Conservation (phyloP, 2,113 vertebrate species). For the Hydrochoerus hydrochaeris region DNA sequence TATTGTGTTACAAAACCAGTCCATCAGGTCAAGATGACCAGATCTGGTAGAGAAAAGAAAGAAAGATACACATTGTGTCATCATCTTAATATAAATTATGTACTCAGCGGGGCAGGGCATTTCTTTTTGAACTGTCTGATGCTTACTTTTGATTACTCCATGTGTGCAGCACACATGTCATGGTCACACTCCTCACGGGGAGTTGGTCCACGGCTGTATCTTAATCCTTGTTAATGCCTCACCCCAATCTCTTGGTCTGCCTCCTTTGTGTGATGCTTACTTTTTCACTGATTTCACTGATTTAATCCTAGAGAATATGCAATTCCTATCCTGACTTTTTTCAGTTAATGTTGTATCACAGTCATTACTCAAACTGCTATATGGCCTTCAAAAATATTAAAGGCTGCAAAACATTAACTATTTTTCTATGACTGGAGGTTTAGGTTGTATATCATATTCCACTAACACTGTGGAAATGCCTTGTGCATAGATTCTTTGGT, state of each 20-base stretch:
- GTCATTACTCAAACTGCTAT: not conserved
- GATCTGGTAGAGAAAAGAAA: not conserved
- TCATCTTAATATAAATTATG: not conserved
- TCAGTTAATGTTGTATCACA: not conserved
- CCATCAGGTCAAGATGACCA: not conserved
- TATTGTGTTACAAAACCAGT: not conserved
- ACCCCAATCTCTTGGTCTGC: not conserved
- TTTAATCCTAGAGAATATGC: conserved; percentile 3
- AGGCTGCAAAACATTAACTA: not conserved
- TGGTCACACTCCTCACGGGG: not conserved
- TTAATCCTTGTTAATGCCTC: not conserved
- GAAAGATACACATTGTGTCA: not conserved
- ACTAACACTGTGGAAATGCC: not conserved
- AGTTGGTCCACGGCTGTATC: not conserved
- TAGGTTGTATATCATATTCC: not conserved
- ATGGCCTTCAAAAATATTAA: not conserved
- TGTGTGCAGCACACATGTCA: not conserved
- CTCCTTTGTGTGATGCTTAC: not conserved
- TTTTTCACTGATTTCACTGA: conserved; percentile 10
- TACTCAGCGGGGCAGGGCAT: not conserved
- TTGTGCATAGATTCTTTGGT: not conserved
- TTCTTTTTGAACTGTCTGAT: conserved; percentile 13
- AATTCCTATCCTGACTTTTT: conserved; percentile 21
- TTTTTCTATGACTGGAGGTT: not conserved
- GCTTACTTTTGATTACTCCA: not conserved